Base-by-base conservation (phyloP, 2,888 invertebrate species). In the Selenia dentaria region DNA sequence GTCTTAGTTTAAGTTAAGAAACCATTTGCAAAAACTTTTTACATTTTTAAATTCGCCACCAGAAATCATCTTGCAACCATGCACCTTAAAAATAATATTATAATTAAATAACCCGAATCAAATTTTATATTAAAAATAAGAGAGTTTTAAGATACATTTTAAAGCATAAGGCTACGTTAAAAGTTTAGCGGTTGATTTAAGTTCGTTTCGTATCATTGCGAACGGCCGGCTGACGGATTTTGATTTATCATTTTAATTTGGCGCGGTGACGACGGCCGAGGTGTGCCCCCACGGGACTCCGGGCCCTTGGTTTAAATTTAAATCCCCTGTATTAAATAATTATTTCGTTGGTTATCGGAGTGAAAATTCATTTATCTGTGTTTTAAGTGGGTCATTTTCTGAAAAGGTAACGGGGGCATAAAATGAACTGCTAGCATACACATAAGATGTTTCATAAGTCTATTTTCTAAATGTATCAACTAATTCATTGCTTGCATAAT, bases 191-290 rank as follows among this genome's bases (percentile, higher is more conserved):
- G 37, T 34, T 45, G 42, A 47, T 47, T 47, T 44, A 57, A 50
- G 54, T 54, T 49, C 43, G 46, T 47, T 54, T 51, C 37, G 45
- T 54, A 52, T 47, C 54, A 54, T 36, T 45, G 57, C 61, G 63
- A 58, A 62, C 64, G 67, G 62, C 63, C 60, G 72, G 63, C 73
- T 79, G 83, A 79, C 76, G 76, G 79, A 79, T 84, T 85, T 83
- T 87, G 87, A 87, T 88, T 86, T 88, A 88, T 87, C 81, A 84
- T 87, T 87, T 85, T 86, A 86, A 88, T 87, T 88, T 86, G 76
- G 81, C 71, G 69, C 79, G 70, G 77, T 75, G 83, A 76, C 79
- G 83, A 79, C 79, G 72, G 76, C 62, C 67, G 73, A 72, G 77
- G 77, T 80, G 71, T 70, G 71, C 72, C 70, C 70, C 25, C 33